Base-by-base conservation (phyloP, 2,113 vertebrate genomes). In the Gallinago undulata region DNA sequence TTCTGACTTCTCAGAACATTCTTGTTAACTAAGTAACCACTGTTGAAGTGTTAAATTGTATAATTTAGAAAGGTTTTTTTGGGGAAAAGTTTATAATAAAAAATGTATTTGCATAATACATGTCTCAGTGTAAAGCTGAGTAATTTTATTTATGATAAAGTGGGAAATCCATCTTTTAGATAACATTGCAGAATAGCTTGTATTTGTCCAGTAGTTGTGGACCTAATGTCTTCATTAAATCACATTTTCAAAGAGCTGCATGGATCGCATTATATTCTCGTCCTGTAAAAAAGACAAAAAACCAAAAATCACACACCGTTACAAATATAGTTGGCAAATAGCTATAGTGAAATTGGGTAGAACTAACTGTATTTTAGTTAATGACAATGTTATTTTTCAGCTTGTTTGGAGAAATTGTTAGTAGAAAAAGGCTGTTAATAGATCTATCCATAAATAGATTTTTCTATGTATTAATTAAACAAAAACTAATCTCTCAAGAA, bases 191-290 rank as follows among this genome's bases (percentile, higher is more conserved):
- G 96, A 96, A 90, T 95, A 84, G 77, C 86, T 96, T 78, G 47
- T 93, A 83, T 95, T 85, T 96, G 93, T 97, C 95, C 97, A 88
- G 97, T 93, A 77, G 41, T 59, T 83, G 87, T 96, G 93, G 91
- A 93, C 27, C 73, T 95, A 84, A 62, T 66, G 97, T 93, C 94
- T 93, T 96, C 94, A 39, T 98, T 99, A 99, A 98, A 99, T 99
- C 96, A 99, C 98, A 30, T 99, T 99, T 98, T 99, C 99, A 97
- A 99, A 99, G 97, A 99, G 99, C 97, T 99, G 99, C 99, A 99
- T 99, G 94, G 99, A 99, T 97, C 98, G 98, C 99, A 99, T 99
- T 98, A 99, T 99, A 94, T 99, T 99, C 97, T 99, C 99, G 97
- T 99, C 99, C 99, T 99, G 98, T 67, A 81, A 94, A 94, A 92